A percentile compares a stretch with the other conserved stretches of the same genome.
phyloP scores from a whole-genome alignment of 2,888 invertebrate species.

The Phalera bucephala region DNA sequence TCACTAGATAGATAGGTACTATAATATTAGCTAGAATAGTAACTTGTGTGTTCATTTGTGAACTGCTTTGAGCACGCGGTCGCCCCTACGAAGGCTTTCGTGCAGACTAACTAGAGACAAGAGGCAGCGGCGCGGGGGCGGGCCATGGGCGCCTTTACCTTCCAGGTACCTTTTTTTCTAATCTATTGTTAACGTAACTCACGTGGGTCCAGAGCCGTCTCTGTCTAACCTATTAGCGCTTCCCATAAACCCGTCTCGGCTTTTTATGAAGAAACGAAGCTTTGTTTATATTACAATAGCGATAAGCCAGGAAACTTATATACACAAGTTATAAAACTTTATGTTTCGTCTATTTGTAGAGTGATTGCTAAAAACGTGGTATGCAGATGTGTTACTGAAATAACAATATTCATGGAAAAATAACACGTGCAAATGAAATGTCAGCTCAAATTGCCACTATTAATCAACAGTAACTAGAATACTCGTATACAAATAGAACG shows the following conservation, averaged over 20 bases:
- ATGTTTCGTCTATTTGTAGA: slow-evolving; percentile 33
- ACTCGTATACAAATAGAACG: too few relatives aligned
- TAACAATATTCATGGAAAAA: slow-evolving; percentile 12
- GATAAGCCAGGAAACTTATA: slow-evolving; percentile 49
- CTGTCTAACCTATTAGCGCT: slow-evolving; percentile 41
- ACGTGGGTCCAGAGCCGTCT: slow-evolving; percentile 65
- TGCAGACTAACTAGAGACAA: slow-evolving; percentile 56
- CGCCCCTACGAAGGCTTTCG: slow-evolving; percentile 56
- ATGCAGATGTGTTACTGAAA: slow-evolving; percentile 32
- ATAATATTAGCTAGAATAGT: slow-evolving; percentile 8
- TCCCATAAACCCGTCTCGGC: slow-evolving; percentile 38
- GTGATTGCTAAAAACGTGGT: slow-evolving; percentile 43
- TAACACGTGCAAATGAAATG: slow-evolving; percentile 3
- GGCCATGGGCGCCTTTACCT: slow-evolving; percentile 57
- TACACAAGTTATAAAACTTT: slow-evolving; percentile 41
- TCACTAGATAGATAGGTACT: slow-evolving; percentile 38
- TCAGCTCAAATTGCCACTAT: too few relatives aligned
- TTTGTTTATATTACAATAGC: slow-evolving; percentile 72
- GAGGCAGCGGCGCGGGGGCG: slow-evolving; percentile 53
- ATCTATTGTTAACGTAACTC: slow-evolving; percentile 77
- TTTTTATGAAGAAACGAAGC: slow-evolving; percentile 41
- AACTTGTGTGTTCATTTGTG: slow-evolving; percentile 13
- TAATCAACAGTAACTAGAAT: too few relatives aligned
- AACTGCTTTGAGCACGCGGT: slow-evolving; percentile 36
- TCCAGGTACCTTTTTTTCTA: slow-evolving; percentile 74